Conservation (phyloP, 1,140 invertebrate genomes). For the Caerostris extrusa region DNA sequence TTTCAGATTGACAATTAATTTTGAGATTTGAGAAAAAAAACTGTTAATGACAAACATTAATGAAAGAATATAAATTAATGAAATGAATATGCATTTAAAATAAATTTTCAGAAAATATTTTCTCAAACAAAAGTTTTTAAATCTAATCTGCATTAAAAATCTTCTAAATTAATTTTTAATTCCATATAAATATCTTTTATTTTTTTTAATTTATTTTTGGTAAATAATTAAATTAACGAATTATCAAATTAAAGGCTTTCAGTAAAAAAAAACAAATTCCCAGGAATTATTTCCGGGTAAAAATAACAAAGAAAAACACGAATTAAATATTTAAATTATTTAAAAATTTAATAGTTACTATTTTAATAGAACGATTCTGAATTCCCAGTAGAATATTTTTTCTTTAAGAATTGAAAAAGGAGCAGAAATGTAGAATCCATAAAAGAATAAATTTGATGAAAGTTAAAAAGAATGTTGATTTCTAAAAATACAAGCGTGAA, state of each 20-base stretch:
- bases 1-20: too few relatives aligned
- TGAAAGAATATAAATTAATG: too few relatives aligned
- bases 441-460: neutral
- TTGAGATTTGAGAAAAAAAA: too few relatives aligned
- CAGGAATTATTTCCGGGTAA: neutral
- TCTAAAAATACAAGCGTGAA: neutral
- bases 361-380: neutral
- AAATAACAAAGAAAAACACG: neutral
- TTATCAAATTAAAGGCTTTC: neutral
- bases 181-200: neutral
- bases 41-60: too few relatives aligned
- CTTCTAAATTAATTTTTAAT: neutral
- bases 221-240: constrained; percentile 31
- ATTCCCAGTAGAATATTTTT: neutral
- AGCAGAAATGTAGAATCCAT: neutral
- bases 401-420: neutral
- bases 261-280: neutral
- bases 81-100: too few relatives aligned
- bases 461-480: neutral
- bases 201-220: neutral
- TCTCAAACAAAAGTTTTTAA: too few relatives aligned
- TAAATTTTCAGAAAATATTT: too few relatives aligned
- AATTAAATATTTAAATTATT: constrained; percentile 39
- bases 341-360: constrained; percentile 23
- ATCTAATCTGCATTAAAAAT: too few relatives aligned